Evolutionary conservation across 2,113 vertebrate genomes (phyloP).

Genomic region (Ceyx melanurus): DNA sequence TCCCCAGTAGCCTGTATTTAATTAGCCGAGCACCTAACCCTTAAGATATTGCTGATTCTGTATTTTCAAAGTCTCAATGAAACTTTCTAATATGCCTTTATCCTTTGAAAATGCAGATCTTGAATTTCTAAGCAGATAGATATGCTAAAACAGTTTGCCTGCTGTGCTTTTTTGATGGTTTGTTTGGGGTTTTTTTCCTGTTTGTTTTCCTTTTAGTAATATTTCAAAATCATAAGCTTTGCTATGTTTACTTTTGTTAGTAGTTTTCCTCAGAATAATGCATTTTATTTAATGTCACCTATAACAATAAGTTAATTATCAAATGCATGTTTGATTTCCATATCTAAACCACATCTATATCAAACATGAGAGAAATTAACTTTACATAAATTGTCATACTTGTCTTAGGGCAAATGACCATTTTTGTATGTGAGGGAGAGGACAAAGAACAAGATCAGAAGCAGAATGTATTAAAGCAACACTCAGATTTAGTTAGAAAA

Average conservation of each 20-base stretch:
- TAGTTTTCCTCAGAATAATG: neutral
- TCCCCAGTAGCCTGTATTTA: neutral
- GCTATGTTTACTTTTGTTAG: neutral
- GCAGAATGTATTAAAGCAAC: neutral
- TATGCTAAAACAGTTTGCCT: neutral
- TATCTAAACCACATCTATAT: neutral
- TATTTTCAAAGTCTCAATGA: neutral
- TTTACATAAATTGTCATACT: neutral
- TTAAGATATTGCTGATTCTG: neutral
- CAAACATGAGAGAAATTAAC: neutral
- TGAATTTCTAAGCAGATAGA: neutral
- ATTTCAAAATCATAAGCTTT: neutral
- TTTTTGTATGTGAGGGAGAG: neutral
- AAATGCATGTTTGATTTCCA: neutral
- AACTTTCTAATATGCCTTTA: neutral
- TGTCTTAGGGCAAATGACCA: neutral
- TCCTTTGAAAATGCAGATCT: neutral
- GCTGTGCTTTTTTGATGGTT: neutral
- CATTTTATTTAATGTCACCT: neutral
- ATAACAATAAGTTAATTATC: neutral
- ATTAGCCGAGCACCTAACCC: neutral
- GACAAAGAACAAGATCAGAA: neutral
- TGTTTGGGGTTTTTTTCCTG: neutral
- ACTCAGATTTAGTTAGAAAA: neutral
- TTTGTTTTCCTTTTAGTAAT: neutral